Evolutionary conservation across 2,797 vertebrate genomes (phyloP).

Genomic region (Silurus aristotelis): DNA sequence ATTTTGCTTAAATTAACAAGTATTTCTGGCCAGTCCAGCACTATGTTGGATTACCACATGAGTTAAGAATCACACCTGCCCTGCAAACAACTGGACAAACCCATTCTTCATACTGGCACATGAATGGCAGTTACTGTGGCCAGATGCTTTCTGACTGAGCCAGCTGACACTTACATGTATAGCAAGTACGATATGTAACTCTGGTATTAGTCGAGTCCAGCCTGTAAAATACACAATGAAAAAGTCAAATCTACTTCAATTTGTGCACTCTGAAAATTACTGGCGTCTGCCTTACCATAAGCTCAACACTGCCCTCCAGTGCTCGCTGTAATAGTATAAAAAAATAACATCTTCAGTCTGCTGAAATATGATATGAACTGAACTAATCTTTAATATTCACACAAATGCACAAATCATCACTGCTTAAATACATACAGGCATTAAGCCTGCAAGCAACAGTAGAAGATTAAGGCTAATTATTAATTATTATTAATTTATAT

Average conservation of each 20-base stretch:
- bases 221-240: slow-evolving; percentile 38
- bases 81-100: slow-evolving; percentile 2
- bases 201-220: not conserved
- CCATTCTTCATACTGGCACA: slow-evolving; percentile 19
- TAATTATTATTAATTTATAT: too few species aligned
- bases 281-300: slow-evolving; percentile 68
- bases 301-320: slow-evolving; percentile 92
- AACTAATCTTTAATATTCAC: not conserved
- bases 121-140: slow-evolving; percentile 17
- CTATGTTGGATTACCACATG: slow-evolving; percentile 11
- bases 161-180: slow-evolving; percentile 61
- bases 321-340: slow-evolving; percentile 62
- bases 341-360: not conserved
- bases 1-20: not conserved
- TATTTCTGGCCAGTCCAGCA: slow-evolving; percentile 10
- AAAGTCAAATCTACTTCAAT: slow-evolving; percentile 14
- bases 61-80: slow-evolving; percentile 6
- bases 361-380: not conserved
- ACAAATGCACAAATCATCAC: slow-evolving; percentile 4
- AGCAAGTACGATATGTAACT: not conserved
- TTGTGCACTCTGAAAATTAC: not conserved
- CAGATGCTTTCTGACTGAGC: slow-evolving; percentile 24
- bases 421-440: not conserved
- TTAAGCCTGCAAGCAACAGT: not conserved
- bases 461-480: not conserved